Evolutionary conservation across 2,888 invertebrate genomes (phyloP).

Genomic region (Mayetiola destructor): DNA sequence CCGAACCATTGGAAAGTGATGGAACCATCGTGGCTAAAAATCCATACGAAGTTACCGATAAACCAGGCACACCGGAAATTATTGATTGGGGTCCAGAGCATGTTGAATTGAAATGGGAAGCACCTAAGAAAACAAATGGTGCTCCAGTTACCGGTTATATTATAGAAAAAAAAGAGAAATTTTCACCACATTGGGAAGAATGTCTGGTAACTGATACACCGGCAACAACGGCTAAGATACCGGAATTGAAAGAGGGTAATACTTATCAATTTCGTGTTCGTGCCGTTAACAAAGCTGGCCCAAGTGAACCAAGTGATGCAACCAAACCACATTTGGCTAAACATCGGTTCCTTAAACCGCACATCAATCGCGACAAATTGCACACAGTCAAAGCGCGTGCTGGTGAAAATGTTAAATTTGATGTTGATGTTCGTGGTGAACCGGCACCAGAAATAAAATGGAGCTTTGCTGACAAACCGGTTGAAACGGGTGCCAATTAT

Average conservation of each 20-base stretch:
- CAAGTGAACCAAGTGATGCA: conserved; percentile 78
- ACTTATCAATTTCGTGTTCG: conserved; percentile 91
- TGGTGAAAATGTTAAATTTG: conserved; percentile 77
- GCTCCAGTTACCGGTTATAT: conserved; percentile 95
- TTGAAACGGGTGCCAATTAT: conserved; percentile 50
- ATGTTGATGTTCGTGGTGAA: conserved; percentile 92
- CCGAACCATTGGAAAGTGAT: conserved; percentile 87
- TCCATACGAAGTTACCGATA: conserved; percentile 79
- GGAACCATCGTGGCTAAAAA: conserved; percentile 83
- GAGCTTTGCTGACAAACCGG: conserved; percentile 41
- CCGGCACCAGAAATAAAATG: conserved; percentile 80
- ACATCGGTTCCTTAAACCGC: conserved; percentile 77
- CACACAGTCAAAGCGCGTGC: conserved; percentile 77
- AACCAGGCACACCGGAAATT: conserved; percentile 74
- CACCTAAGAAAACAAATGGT: conserved; percentile 91
- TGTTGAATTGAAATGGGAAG: conserved; percentile 83
- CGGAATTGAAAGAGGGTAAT: conserved; percentile 76
- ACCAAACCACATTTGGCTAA: conserved; percentile 78
- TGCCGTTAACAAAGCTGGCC: conserved; percentile 89
- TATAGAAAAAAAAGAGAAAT: conserved; percentile 79
- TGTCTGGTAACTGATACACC: conserved; percentile 59
- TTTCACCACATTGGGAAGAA: conserved; percentile 77
- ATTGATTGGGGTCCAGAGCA: conserved; percentile 82
- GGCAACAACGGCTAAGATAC: conserved; percentile 65
- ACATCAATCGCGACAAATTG: conserved; percentile 88